Conservation (phyloP, 2,888 invertebrate genomes). For the Drosophila paramelanica region DNA sequence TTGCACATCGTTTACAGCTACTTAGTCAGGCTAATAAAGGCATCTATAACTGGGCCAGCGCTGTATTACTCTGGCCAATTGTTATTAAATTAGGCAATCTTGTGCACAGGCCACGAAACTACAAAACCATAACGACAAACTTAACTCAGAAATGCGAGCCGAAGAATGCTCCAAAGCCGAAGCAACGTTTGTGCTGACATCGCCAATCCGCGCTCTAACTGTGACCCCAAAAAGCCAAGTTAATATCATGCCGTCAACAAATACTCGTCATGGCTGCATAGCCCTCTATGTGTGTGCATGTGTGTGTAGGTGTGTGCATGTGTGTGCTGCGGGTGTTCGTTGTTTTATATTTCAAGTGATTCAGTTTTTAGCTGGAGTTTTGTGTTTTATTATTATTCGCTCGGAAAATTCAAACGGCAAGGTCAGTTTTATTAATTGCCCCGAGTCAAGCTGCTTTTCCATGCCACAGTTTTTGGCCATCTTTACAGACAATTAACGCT, state of each 20-base stretch:
- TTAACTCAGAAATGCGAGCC: slow-evolving; percentile 45
- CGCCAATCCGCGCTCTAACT: slow-evolving; percentile 48
- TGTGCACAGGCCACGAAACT: slow-evolving; percentile 29
- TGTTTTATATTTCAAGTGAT: slow-evolving; percentile 49
- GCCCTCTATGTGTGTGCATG: slow-evolving; percentile 29
- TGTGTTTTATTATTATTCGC: slow-evolving; percentile 32
- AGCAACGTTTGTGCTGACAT: slow-evolving; percentile 52
- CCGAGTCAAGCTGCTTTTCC: slow-evolving; percentile 37
- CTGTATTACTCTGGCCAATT: slow-evolving; percentile 47
- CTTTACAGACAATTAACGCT: slow-evolving; percentile 80
- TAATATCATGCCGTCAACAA: slow-evolving; percentile 77
- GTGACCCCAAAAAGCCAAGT: slow-evolving; percentile 76
- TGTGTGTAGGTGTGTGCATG: slow-evolving; percentile 1
- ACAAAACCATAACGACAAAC: slow-evolving; percentile 58
- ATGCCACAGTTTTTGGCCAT: slow-evolving; percentile 62
- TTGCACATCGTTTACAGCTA: background rate
- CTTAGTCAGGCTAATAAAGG: slow-evolving; percentile 26
- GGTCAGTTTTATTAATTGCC: slow-evolving; percentile 77
- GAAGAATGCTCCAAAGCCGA: slow-evolving; percentile 64
- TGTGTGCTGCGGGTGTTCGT: slow-evolving; percentile 30
- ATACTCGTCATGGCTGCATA: slow-evolving; percentile 80
- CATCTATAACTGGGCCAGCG: slow-evolving; percentile 43
- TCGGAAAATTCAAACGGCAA: slow-evolving; percentile 68
- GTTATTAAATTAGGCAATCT: slow-evolving; percentile 72
- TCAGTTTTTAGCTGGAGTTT: slow-evolving; percentile 42